Evolutionary conservation across 1,140 invertebrate genomes (phyloP).

Genomic region (Augochlora pura): DNA sequence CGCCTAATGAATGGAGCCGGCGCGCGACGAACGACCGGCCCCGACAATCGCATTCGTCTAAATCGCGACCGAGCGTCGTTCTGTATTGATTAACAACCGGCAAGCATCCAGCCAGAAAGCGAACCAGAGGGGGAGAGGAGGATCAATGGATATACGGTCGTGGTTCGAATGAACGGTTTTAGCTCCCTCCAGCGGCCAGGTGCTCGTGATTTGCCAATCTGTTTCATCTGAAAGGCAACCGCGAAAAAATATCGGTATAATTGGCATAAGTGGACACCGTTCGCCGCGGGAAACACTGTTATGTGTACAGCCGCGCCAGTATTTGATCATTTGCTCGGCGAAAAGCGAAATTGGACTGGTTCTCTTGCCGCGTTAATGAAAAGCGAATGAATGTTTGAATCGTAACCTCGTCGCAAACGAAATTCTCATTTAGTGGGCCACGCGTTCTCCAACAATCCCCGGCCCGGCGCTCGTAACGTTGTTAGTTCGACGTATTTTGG

Average conservation of each 20-base stretch:
- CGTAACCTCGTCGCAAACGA: too few species aligned
- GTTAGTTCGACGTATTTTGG: too few species aligned
- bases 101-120: constrained; percentile 33
- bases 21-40: background rate
- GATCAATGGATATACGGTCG: constrained; percentile 15
- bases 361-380: too few species aligned
- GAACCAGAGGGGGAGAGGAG: background rate
- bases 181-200: background rate
- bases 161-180: background rate
- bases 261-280: background rate
- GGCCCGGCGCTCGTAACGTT: too few species aligned
- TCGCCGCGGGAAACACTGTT: too few species aligned
- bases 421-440: too few species aligned
- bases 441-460: too few species aligned
- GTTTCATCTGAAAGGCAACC: constrained; percentile 18
- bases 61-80: constrained; percentile 38
- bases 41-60: constrained; percentile 20
- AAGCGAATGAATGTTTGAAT: too few species aligned
- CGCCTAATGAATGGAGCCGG: constrained; percentile 2
- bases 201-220: constrained; percentile 4
- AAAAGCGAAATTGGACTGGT: too few species aligned
- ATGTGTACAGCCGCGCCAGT: too few species aligned
- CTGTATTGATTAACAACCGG: constrained; percentile 37
- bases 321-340: too few species aligned
- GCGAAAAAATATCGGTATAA: constrained; percentile 9